phyloP scores from a whole-genome alignment of 1,140 invertebrate genomes.

The Psilanteris sp. region DNA sequence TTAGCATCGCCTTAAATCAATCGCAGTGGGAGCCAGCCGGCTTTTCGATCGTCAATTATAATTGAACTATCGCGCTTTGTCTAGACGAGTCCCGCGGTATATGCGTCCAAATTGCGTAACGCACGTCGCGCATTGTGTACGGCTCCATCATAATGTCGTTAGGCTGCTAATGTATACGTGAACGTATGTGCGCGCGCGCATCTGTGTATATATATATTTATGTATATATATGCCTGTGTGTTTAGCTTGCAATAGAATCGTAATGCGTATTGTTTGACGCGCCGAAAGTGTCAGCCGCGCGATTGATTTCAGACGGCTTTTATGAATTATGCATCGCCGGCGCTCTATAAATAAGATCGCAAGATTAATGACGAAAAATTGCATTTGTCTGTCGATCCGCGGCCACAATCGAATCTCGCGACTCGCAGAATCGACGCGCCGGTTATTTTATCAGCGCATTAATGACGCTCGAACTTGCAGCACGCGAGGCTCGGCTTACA shows the following conservation, averaged over 20 bases:
- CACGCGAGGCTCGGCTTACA: slow-evolving; percentile 18
- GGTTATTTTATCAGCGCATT: neutral
- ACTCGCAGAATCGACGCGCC: slow-evolving; percentile 3
- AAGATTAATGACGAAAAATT: slow-evolving; percentile 20
- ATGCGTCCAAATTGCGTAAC: slow-evolving; percentile 37
- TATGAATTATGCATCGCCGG: slow-evolving; percentile 39
- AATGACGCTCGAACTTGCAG: slow-evolving; percentile 13
- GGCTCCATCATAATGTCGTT: slow-evolving; percentile 52
- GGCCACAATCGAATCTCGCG: slow-evolving; percentile 6
- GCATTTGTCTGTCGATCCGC: slow-evolving; percentile 22
- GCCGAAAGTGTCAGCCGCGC: too few relatives aligned
- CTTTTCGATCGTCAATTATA: slow-evolving; percentile 42
- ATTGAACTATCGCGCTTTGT: slow-evolving; percentile 22
- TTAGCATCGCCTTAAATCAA: slow-evolving; percentile 37
- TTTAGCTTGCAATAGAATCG: neutral
- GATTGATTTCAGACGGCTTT: slow-evolving; percentile 9
- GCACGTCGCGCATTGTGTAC: slow-evolving; percentile 27
- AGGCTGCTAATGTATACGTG: slow-evolving; percentile 34
- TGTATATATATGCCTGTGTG: neutral
- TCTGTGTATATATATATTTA: too few relatives aligned
- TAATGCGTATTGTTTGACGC: too few relatives aligned
- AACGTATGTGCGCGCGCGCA: too few relatives aligned
- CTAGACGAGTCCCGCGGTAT: slow-evolving; percentile 26
- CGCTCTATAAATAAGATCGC: slow-evolving; percentile 10
- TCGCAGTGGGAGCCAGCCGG: slow-evolving; percentile 6